Evolutionary conservation across 2,888 invertebrate genomes (phyloP).

Genomic region (Miltochrista miniata): DNA sequence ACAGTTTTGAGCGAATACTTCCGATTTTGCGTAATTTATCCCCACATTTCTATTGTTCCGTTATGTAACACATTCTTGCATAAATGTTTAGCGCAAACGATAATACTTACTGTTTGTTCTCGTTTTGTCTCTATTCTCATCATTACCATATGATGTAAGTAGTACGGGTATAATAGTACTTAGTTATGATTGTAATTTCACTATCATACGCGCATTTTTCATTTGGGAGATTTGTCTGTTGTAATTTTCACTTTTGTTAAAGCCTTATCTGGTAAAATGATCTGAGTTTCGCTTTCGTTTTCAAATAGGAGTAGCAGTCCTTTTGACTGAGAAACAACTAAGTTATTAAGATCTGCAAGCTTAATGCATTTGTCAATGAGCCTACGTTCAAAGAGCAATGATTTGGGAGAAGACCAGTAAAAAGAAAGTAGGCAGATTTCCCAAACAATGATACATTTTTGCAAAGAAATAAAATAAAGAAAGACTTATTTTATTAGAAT

Average conservation of each 20-base stretch:
- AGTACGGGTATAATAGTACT: conserved; percentile 5
- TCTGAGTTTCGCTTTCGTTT: too few species aligned
- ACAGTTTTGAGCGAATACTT: conserved; percentile 17
- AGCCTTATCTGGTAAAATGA: too few species aligned
- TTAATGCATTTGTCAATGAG: too few species aligned
- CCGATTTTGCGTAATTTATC: conserved; percentile 34
- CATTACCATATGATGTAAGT: conserved; percentile 24
- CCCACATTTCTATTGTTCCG: conserved; percentile 34
- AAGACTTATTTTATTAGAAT: too few species aligned
- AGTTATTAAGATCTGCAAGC: too few species aligned
- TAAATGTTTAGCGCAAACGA: conserved; percentile 30
- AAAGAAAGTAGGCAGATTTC: too few species aligned
- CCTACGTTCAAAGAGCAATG: too few species aligned
- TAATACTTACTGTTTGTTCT: conserved; percentile 27
- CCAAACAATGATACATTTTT: too few species aligned
- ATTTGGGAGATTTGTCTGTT: neutral
- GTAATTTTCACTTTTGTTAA: neutral
- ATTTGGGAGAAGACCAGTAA: too few species aligned
- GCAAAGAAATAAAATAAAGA: too few species aligned
- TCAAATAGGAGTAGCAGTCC: too few species aligned
- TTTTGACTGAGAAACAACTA: neutral
- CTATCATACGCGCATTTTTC: neutral
- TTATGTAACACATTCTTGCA: conserved; percentile 34
- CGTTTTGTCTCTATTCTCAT: conserved; percentile 28
- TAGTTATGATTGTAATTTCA: conserved; percentile 6